Percentiles rank a stretch among this genome's conserved stretches.
phyloP scores from a whole-genome alignment of 35 echinoderm and acorn worm genomes.

The Chiridota heheva region DNA sequence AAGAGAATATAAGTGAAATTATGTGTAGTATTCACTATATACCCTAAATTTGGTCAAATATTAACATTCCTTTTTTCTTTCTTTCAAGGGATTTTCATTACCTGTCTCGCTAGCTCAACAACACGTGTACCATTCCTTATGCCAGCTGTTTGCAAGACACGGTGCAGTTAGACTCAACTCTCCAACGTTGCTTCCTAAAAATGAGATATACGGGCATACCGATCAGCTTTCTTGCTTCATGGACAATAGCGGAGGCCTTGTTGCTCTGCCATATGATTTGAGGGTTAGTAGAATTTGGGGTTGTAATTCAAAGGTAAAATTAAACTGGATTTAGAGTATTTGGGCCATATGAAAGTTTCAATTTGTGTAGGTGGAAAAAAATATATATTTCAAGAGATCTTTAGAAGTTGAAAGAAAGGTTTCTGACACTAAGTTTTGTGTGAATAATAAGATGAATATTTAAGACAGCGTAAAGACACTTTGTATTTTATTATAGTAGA shows the following conservation, averaged over 20 bases:
- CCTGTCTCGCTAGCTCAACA: constrained; percentile 57
- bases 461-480: no score
- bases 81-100: constrained; percentile 61
- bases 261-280: constrained; percentile 80
- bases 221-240: constrained; percentile 73
- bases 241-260: constrained; percentile 69
- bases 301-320: neutral
- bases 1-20: no score
- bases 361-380: no score
- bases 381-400: no score
- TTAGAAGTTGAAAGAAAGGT: no score
- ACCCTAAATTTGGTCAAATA: neutral
- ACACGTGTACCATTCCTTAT: constrained; percentile 68
- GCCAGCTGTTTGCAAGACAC: constrained; percentile 72
- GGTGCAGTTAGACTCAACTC: constrained; percentile 79
- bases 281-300: constrained; percentile 51
- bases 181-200: constrained; percentile 74
- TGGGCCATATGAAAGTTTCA: no score
- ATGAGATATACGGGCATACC: constrained; percentile 37
- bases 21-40: neutral
- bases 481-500: no score
- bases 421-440: no score
- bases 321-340: neutral
- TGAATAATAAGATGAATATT: no score
- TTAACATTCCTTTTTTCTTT: constrained; percentile 15